These are phyloP conservation scores for Drosophila insularis DNA, from an alignment of 1,140 invertebrate species.

Conservation along the genomic window DNA sequence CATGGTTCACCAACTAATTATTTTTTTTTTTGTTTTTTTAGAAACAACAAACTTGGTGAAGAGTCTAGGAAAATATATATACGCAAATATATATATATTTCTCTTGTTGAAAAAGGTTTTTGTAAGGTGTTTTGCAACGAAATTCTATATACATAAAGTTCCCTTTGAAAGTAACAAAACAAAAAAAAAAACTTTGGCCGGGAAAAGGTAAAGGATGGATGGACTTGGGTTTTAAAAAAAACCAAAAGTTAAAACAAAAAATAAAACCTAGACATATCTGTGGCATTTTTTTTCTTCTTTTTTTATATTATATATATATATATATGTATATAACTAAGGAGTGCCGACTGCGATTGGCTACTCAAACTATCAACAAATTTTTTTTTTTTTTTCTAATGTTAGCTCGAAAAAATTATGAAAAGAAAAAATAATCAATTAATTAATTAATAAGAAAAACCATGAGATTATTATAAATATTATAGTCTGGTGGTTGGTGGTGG, in stretches of 20 bases:
- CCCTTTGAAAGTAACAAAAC: background rate
- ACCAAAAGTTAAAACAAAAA: constrained; percentile 3
- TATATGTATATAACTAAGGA: constrained; percentile 61
- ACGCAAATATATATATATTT: background rate
- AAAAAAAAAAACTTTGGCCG: constrained; percentile 1
- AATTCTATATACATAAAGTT: constrained; percentile 13
- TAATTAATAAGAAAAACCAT: constrained; percentile 43
- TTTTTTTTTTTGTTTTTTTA: background rate
- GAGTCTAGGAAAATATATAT: background rate
- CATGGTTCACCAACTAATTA: background rate
- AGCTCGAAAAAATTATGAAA: constrained; percentile 52
- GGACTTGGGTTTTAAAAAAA: background rate
- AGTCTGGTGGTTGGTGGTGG: background rate
- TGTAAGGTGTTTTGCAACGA: background rate
- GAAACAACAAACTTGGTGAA: background rate
- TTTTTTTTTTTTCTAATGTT: constrained; percentile 41
- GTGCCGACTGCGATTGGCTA: constrained; percentile 22
- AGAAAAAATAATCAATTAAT: constrained; percentile 34
- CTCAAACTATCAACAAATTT: constrained; percentile 68
- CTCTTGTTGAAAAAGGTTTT: background rate
- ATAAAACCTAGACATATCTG: constrained; percentile 9
- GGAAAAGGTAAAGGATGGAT: background rate
- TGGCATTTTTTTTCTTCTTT: background rate
- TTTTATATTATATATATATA: constrained; percentile 14
- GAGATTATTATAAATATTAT: constrained; percentile 41